These are phyloP conservation scores for Urocitellus parryii DNA, from an alignment of 2,113 vertebrate species.

Conservation along the genomic window DNA sequence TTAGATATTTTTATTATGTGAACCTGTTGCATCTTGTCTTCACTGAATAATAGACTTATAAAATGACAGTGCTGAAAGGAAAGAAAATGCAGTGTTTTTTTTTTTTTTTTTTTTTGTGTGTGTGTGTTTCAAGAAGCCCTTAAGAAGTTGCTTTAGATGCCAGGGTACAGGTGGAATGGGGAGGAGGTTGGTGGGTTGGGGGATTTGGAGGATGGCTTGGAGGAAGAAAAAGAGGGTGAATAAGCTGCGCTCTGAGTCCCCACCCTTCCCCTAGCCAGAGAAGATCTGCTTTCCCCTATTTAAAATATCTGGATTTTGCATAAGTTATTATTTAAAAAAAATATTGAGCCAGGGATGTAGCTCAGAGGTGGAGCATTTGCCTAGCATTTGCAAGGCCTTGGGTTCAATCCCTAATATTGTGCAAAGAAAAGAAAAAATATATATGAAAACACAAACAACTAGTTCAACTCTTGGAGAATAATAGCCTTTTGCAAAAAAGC, in stretches of 20 bases:
- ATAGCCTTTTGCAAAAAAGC: not conserved
- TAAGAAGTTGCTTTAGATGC: not conserved
- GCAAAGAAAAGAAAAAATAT: not conserved
- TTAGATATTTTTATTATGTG: constrained; percentile 28
- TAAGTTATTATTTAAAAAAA: not conserved
- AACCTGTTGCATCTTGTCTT: not conserved
- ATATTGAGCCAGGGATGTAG: not conserved
- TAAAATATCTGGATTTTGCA: not conserved
- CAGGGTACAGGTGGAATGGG: no score
- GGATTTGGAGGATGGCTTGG: not conserved
- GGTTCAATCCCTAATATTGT: no score
- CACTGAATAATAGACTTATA: not conserved
- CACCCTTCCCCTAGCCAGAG: not conserved
- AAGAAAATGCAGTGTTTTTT: not conserved
- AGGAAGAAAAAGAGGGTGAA: not conserved
- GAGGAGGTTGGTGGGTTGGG: not conserved
- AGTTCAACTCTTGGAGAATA: not conserved
- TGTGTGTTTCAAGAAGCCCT: not conserved
- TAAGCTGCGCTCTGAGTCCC: not conserved
- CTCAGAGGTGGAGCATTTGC: no score
- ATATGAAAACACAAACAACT: not conserved
- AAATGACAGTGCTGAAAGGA: not conserved
- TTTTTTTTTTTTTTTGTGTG: not conserved
- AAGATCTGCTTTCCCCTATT: not conserved
- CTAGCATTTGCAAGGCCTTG: no score